phyloP scores from a whole-genome alignment of 2,888 invertebrate species.

The Nyleta sp. region DNA sequence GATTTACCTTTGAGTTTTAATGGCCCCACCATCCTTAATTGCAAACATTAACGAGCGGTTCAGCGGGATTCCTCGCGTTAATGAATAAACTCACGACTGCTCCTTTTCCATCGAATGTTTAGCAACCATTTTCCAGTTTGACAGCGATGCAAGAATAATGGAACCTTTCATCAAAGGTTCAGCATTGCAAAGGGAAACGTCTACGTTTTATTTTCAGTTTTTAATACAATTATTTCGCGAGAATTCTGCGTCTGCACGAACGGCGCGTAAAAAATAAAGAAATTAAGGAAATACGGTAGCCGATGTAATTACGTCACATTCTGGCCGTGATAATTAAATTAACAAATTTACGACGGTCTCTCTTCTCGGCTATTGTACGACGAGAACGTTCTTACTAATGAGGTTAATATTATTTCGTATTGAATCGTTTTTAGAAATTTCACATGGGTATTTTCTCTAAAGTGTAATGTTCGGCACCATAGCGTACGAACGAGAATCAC shows the following conservation, averaged over 20 bases:
- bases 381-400: conserved; percentile 25
- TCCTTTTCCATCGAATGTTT: conserved; percentile 67
- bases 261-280: conserved; percentile 30
- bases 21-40: conserved; percentile 69
- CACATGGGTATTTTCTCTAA: conserved; percentile 40
- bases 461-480: conserved; percentile 69
- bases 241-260: conserved; percentile 19
- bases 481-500: conserved; percentile 68
- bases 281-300: conserved; percentile 40
- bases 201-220: conserved; percentile 45
- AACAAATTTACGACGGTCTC: conserved; percentile 25
- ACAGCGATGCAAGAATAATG: conserved; percentile 58
- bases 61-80: conserved; percentile 70
- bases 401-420: conserved; percentile 20
- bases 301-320: conserved; percentile 50
- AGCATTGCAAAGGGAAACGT: conserved; percentile 42
- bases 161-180: conserved; percentile 53
- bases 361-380: conserved; percentile 1
- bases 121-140: conserved; percentile 61
- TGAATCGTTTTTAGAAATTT: conserved; percentile 14
- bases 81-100: conserved; percentile 69
- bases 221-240: conserved; percentile 40
- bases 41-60: conserved; percentile 73
- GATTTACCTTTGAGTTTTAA: conserved; percentile 69
- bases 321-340: conserved; percentile 46